Evolutionary conservation across 2,113 vertebrate species (phyloP).

Genomic region (Physeter macrocephalus): DNA sequence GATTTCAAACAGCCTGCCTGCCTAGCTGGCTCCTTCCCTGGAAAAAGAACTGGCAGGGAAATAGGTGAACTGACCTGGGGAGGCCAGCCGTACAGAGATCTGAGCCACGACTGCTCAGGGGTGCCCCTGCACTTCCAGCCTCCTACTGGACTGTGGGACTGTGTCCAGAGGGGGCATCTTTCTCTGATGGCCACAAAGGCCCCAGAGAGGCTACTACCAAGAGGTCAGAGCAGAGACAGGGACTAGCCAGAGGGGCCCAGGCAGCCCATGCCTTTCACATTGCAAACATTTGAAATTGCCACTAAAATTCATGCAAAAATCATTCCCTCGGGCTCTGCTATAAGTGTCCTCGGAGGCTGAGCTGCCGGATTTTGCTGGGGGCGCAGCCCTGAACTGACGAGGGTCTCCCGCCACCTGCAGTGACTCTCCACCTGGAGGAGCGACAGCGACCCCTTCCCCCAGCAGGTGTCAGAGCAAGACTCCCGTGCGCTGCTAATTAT

Average conservation of each 20-base stretch:
- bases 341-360: not conserved
- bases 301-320: not conserved
- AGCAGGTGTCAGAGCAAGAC: not conserved
- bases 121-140: not conserved
- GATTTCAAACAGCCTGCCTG: not conserved
- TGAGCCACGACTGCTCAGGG: accelerated
- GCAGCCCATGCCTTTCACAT: not conserved
- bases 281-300: not conserved
- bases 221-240: not conserved
- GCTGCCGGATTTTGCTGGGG: accelerated
- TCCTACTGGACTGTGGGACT: not conserved
- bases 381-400: accelerated
- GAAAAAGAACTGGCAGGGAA: not conserved
- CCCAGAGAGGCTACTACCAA: accelerated
- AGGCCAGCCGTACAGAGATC: accelerated
- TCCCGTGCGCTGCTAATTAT: not conserved
- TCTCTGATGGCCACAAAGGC: not conserved
- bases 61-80: not conserved
- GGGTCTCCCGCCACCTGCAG: accelerated
- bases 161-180: not conserved
- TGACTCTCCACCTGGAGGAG: not conserved
- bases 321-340: not conserved
- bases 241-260: not conserved
- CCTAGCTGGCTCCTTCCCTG: not conserved
- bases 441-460: not conserved